Conservation (phyloP, 1,140 invertebrate species). For the Diachasmimorpha longicaudata region DNA sequence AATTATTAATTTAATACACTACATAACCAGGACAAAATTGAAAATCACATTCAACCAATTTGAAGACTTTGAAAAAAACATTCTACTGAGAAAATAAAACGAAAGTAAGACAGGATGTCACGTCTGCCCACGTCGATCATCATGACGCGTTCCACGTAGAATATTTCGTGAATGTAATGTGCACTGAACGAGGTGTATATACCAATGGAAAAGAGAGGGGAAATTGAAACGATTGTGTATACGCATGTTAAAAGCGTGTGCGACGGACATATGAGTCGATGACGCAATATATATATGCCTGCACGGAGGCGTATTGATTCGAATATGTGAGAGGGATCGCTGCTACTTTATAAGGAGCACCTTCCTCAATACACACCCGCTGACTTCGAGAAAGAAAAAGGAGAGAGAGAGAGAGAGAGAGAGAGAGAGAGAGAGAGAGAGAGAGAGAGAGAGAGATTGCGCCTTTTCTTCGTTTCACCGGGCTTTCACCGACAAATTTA, state of each 20-base stretch:
- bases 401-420: not conserved
- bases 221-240: constrained; percentile 23
- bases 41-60: no score
- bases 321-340: constrained; percentile 31
- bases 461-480: constrained; percentile 23
- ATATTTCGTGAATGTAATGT: not conserved
- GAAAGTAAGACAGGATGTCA: not conserved
- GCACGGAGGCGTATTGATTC: constrained; percentile 42
- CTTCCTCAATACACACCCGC: constrained; percentile 20
- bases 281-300: constrained; percentile 37
- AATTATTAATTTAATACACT: no score
- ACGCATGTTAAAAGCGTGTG: constrained; percentile 16
- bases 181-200: not conserved
- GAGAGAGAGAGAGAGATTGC: not conserved
- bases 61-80: no score
- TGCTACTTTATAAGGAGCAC: constrained; percentile 56
- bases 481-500: not conserved
- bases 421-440: not conserved
- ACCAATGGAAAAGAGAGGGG: not conserved
- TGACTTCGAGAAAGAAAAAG: not conserved
- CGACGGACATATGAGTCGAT: constrained; percentile 39
- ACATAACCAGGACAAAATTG: no score
- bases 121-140: not conserved
- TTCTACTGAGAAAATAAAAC: no score
- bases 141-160: not conserved